These are phyloP conservation scores for Dreissena rostriformis DNA, from an alignment of 1,140 invertebrate species.

Conservation along the genomic window DNA sequence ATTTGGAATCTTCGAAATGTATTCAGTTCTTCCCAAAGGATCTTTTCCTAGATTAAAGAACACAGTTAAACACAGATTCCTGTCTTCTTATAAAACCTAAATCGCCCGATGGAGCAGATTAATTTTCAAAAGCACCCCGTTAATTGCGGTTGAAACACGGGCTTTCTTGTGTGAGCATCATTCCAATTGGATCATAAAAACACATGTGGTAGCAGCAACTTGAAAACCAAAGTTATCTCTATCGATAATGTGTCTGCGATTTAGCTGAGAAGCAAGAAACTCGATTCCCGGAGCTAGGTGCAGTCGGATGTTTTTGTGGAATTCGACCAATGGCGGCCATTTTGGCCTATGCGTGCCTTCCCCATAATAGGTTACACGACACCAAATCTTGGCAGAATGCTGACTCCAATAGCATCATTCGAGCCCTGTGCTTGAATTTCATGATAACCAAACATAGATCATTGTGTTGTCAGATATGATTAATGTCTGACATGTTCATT, in stretches of 20 bases:
- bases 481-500: slow-evolving; percentile 3
- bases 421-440: not conserved
- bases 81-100: too few species aligned
- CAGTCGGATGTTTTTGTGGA: not conserved
- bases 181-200: too few species aligned
- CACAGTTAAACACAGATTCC: too few species aligned
- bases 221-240: slow-evolving; percentile 5
- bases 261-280: not conserved
- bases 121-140: too few species aligned
- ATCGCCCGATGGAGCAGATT: too few species aligned
- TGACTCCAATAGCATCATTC: not conserved
- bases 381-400: not conserved
- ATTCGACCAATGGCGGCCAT: not conserved
- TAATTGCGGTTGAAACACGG: too few species aligned
- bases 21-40: too few species aligned
- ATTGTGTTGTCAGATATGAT: slow-evolving; percentile 7
- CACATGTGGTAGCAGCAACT: not conserved
- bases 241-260: not conserved
- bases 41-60: too few species aligned
- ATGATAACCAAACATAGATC: slow-evolving; percentile 3
- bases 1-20: too few species aligned
- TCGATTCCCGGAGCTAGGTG: not conserved
- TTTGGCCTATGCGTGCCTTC: not conserved
- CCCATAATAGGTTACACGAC: slow-evolving; percentile 3
- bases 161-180: too few species aligned